Evolutionary conservation across 2,888 invertebrate species (phyloP).

Genomic region (Iselma pallidipennis): DNA sequence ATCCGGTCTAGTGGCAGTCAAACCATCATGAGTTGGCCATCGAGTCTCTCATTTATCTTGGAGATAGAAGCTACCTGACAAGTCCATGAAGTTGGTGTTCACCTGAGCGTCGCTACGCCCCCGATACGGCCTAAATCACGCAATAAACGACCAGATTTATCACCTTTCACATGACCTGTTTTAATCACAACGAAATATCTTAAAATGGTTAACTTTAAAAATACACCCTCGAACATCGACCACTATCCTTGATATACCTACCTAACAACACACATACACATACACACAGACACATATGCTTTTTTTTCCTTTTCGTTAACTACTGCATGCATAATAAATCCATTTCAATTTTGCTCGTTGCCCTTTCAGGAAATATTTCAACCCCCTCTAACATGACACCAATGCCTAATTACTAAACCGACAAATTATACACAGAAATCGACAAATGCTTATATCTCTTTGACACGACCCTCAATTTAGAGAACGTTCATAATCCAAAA

Average conservation of each 20-base stretch:
- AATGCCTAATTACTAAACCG: neutral
- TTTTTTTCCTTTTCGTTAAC: neutral
- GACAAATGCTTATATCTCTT: neutral
- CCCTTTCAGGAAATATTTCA: neutral
- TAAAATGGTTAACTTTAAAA: neutral
- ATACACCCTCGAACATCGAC: neutral
- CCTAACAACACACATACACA: too few species aligned
- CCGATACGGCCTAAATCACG: constrained; percentile 39
- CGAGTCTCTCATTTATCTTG: constrained; percentile 42
- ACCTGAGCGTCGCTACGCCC: constrained; percentile 39
- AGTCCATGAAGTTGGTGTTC: constrained; percentile 39
- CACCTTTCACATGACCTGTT: constrained; percentile 39
- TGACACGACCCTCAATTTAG: neutral
- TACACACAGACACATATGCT: too few species aligned
- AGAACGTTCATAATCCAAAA: neutral
- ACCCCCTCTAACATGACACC: neutral
- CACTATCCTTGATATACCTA: too few species aligned
- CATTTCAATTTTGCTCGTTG: constrained; percentile 1
- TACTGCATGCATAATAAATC: neutral
- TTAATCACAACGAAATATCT: constrained; percentile 2
- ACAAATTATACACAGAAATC: neutral
- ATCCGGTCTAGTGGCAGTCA: constrained; percentile 37
- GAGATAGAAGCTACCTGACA: constrained; percentile 41
- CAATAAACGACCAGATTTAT: constrained; percentile 45
- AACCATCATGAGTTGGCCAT: constrained; percentile 42